These are phyloP conservation scores for Belonocnema kinseyi DNA, from an alignment of 1,140 invertebrate genomes.

Conservation along the genomic window DNA sequence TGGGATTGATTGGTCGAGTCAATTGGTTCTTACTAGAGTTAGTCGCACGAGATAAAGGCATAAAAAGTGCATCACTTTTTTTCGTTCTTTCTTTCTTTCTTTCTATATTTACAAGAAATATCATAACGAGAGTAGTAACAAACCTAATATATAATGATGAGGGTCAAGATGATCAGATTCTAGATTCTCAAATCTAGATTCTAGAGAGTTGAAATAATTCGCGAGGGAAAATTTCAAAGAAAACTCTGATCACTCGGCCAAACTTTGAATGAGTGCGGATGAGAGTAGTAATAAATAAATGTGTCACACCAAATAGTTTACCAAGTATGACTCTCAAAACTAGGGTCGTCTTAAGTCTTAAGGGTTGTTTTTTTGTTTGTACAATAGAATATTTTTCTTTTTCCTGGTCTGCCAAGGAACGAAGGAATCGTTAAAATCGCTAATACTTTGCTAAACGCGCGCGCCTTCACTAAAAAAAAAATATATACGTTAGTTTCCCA, in stretches of 20 bases:
- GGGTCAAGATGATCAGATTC: background rate
- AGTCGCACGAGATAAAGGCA: conserved; percentile 2
- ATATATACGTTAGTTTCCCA: background rate
- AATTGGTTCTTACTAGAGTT: background rate
- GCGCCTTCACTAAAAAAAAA: conserved; percentile 4
- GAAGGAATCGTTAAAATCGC: conserved; percentile 14
- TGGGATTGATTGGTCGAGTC: conserved; percentile 2
- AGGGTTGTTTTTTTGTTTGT: background rate
- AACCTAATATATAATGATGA: background rate
- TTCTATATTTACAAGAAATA: conserved; percentile 19
- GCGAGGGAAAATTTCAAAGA: background rate
- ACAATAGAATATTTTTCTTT: conserved; percentile 5
- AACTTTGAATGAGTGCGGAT: background rate
- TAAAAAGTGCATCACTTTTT: background rate
- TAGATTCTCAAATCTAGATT: too few relatives aligned
- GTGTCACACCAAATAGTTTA: background rate
- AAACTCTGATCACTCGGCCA: background rate
- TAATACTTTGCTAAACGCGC: conserved; percentile 29
- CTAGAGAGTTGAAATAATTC: too few relatives aligned
- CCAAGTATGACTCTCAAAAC: conserved; percentile 5
- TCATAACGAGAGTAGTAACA: background rate
- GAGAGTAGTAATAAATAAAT: conserved; percentile 6
- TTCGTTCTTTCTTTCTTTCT: background rate
- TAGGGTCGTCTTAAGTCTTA: background rate
- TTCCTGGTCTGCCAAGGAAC: conserved; percentile 11